These are phyloP conservation scores for Crotalus helleri DNA, from an alignment of 2,113 vertebrate genomes.

Conservation along the genomic window DNA sequence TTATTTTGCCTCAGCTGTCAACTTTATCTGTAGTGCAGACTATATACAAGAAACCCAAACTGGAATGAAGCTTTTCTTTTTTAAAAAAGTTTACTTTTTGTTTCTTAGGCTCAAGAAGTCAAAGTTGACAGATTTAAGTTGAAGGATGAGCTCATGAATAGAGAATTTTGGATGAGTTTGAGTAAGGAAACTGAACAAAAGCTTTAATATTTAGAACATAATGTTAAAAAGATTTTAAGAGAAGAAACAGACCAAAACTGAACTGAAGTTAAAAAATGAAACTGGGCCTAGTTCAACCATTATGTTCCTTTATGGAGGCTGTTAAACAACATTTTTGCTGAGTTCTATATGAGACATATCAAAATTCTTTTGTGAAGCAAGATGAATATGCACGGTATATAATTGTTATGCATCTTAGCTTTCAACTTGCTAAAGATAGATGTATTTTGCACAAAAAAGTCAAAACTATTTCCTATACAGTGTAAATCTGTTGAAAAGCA, in stretches of 20 bases:
- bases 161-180: neutral
- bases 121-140: constrained; percentile 1
- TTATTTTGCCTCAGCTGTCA: constrained; percentile 42
- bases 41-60: constrained; percentile 38
- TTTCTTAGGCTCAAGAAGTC: neutral
- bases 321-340: neutral
- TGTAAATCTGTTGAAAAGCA: neutral
- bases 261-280: neutral
- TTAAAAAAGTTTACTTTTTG: neutral
- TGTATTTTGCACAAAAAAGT: neutral
- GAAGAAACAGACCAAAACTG: constrained; percentile 4
- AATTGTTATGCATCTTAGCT: neutral
- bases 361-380: neutral
- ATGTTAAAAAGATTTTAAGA: neutral
- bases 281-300: neutral
- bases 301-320: neutral
- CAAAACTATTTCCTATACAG: neutral
- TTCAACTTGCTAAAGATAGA: neutral
- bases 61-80: constrained; percentile 27
- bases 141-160: constrained; percentile 1
- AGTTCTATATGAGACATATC: neutral
- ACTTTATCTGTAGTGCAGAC: constrained; percentile 23
- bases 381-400: neutral
- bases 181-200: neutral
- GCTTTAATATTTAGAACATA: neutral